Base-by-base conservation (phyloP, 2,797 vertebrate genomes). In the Sebastolobus altivelis region DNA sequence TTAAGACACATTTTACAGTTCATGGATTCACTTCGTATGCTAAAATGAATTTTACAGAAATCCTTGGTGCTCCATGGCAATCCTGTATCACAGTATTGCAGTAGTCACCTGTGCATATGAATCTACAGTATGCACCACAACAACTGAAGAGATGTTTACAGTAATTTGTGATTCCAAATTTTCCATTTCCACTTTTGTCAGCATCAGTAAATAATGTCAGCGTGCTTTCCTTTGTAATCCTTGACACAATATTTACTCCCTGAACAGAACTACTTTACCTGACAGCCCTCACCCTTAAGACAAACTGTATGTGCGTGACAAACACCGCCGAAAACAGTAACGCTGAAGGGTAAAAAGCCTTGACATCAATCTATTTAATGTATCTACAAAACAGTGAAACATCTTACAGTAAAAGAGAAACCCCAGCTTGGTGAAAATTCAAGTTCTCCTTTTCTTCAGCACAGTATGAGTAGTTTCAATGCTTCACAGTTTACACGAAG, bases 1-100 rank as follows among this genome's bases (percentile, higher is more conserved):
- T 93, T 70, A 81, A 89, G 86, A 87, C 66, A 86, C 79, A 77
- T 72, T 69, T 77, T 82, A 92, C 82, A 90, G 65, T 70, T 80
- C n/a, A 79, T 82, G 74, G 63, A 74, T 61, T 83, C 49, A 54
- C 40, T 73, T 77, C 31, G 58, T 69, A 63, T 31, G 59, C 14
- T 79, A 63, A 86, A 87, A 89, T 81, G 1, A 60, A 35, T 72
- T 74, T 72, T n/a, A 89, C 78, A 78, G 74, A 69, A 85, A 90
- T 79, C 66, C 27, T 72, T 8, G 12, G 13, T 62, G 37, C 55
- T 73, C 25, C 37, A 58, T 65, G 18, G 38, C 37, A 83, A 65
- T 54, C 25, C 35, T 87, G 77, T 49, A 69, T 73, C 61, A 87
- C 70, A 83, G 65, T 55, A 65, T 40, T n/a, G 25, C 78, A 79